These are phyloP conservation scores for Amphiduros pacificus DNA, from an alignment of 2,888 invertebrate species.

Conservation along the genomic window DNA sequence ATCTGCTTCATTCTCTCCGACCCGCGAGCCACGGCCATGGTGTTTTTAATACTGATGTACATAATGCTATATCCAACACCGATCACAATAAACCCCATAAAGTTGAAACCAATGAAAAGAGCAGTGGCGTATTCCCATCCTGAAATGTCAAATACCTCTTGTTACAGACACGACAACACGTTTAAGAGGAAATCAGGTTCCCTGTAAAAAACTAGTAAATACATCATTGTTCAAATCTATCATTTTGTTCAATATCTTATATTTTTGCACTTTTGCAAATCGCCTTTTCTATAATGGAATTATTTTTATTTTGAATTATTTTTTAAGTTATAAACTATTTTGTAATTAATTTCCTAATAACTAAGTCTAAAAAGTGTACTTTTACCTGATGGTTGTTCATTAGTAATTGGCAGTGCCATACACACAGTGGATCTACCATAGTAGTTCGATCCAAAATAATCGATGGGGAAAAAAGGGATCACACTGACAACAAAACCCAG, in stretches of 20 bases:
- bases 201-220: too few relatives aligned
- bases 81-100: background rate
- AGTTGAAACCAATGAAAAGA: background rate
- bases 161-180: too few relatives aligned
- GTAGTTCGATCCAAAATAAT: constrained; percentile 4
- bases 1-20: background rate
- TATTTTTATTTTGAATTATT: too few relatives aligned
- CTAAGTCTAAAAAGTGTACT: too few relatives aligned
- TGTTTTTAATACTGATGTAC: background rate
- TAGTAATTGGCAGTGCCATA: background rate
- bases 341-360: too few relatives aligned
- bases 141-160: background rate
- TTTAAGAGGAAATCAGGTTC: too few relatives aligned
- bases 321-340: too few relatives aligned
- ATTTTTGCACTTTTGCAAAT: too few relatives aligned
- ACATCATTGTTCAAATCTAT: too few relatives aligned
- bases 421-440: background rate
- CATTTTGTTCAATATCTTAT: too few relatives aligned
- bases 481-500: background rate
- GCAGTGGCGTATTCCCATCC: background rate
- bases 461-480: background rate
- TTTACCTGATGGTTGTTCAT: background rate
- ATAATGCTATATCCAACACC: background rate
- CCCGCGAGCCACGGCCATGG: background rate
- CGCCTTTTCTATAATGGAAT: too few relatives aligned